These are phyloP conservation scores for Caenorhabditis panamensis DNA, from an alignment of 2,888 invertebrate genomes.

Conservation along the genomic window DNA sequence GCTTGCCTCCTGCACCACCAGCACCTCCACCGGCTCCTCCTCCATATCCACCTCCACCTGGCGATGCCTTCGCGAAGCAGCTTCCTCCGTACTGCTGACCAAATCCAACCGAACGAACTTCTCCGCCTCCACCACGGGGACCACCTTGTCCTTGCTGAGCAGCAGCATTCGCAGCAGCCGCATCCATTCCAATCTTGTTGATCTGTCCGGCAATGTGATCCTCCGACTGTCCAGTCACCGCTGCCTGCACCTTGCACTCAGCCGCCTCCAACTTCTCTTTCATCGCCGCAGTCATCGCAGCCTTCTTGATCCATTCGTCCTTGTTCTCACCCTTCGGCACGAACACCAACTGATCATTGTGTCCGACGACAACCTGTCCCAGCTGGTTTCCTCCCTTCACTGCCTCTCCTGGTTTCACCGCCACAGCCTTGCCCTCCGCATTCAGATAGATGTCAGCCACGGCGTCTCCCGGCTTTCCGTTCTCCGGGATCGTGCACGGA, in stretches of 20 bases:
- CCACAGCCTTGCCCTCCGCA: constrained; percentile 42
- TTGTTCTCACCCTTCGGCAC: constrained; percentile 54
- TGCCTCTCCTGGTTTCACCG: constrained; percentile 48
- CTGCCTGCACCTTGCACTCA: constrained; percentile 37
- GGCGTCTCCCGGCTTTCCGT: constrained; percentile 50
- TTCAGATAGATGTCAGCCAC: constrained; percentile 45
- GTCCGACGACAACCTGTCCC: constrained; percentile 54
- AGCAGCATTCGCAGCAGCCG: constrained; percentile 25
- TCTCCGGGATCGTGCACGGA: constrained; percentile 48
- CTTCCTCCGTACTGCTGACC: constrained; percentile 50
- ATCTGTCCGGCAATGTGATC: constrained; percentile 50
- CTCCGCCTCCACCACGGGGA: constrained; percentile 27
- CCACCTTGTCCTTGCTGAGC: constrained; percentile 9
- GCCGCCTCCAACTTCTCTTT: constrained; percentile 42
- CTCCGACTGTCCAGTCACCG: constrained; percentile 54
- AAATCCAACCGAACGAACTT: constrained; percentile 41
- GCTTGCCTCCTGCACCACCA: constrained; percentile 26
- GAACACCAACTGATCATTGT: constrained; percentile 49
- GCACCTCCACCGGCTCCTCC: constrained; percentile 13
- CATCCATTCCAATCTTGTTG: constrained; percentile 26
- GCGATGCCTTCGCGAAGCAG: constrained; percentile 22
- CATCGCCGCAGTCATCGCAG: constrained; percentile 29
- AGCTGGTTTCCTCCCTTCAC: constrained; percentile 34
- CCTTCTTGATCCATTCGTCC: constrained; percentile 36
- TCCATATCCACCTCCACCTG: constrained; percentile 35